Base-by-base conservation (phyloP, 2,888 invertebrate species). In the Idaea aversata region DNA sequence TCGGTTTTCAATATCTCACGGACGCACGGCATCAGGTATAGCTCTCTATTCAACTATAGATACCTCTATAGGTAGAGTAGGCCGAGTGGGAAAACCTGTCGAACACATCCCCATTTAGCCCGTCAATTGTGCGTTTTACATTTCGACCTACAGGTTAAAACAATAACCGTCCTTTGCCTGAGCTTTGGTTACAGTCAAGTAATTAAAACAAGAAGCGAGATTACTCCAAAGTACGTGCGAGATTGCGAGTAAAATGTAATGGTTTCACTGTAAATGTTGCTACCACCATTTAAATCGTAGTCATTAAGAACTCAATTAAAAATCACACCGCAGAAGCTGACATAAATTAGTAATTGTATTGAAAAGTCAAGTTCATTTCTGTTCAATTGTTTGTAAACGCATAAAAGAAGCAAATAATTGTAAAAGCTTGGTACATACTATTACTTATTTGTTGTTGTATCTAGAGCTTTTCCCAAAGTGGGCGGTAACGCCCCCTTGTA, bases 1-100 rank as follows among this genome's bases (percentile, higher is more conserved):
- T 81, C 84, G 84, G 87, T 88, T 90, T 89, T 90, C 88, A 90
- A 91, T 91, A 90, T 91, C 88, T 88, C 86, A 87, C 84, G 83
- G 79, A 63, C 64, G 59, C 65, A 25, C 80, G 75, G 75, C 77
- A 79, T 81, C 82, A 84, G 82, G 81, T 80, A 75, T 76, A 70
- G 77, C 7, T 47, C 47, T 47, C 47, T 47, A 47, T 47, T 47
- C 47, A 13, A 47, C 47, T 47, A 47, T 47, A 47, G 47, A 47
- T 47, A 47, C 47, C 36, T 36, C 47, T 47, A 47, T 15, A 15
- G 4, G 15, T 58, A 16, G 57, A 57, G 25, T 47, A 47, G 78
- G 78, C 75, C 76, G 80, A 80, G 80, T 79, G 78, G 79, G 76
- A 76, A 70, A 71, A 74, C 73, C 81, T 80, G 83, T 85, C 85